Percentiles rank a stretch among this genome's conserved stretches.
These are phyloP conservation scores for Neoaliturus tenellus DNA, from an alignment of 2,888 invertebrate species.

Conservation along the genomic window DNA sequence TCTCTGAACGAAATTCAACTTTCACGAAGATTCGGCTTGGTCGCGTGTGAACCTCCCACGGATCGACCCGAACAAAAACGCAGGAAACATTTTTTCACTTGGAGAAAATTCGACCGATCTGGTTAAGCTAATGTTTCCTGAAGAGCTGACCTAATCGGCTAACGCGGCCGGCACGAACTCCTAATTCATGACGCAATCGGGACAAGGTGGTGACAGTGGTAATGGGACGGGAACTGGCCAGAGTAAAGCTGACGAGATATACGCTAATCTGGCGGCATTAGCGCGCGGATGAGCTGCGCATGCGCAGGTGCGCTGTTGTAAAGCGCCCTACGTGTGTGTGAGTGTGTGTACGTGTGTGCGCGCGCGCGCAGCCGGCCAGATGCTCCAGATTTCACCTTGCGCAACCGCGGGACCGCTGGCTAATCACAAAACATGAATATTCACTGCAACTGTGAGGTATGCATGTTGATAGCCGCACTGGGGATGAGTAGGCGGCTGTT, in stretches of 20 bases:
- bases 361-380: background rate
- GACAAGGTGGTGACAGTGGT: background rate
- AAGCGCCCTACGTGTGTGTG: background rate
- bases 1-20: background rate
- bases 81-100: background rate
- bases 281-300: background rate
- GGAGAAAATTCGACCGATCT: background rate
- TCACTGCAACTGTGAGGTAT: background rate
- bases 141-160: background rate
- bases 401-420: background rate
- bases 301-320: background rate
- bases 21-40: background rate
- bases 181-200: background rate
- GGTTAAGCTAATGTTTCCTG: background rate
- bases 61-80: background rate
- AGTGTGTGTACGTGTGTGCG: background rate
- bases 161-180: background rate
- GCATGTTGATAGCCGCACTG: background rate
- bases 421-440: background rate
- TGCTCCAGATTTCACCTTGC: conserved; percentile 22
- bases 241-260: background rate
- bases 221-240: background rate
- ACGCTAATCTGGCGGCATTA: background rate
- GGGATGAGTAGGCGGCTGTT: background rate
- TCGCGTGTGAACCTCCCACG: background rate